Evolutionary conservation across 23 tunicate species (phyloP).

Genomic region (Styela plicata): DNA sequence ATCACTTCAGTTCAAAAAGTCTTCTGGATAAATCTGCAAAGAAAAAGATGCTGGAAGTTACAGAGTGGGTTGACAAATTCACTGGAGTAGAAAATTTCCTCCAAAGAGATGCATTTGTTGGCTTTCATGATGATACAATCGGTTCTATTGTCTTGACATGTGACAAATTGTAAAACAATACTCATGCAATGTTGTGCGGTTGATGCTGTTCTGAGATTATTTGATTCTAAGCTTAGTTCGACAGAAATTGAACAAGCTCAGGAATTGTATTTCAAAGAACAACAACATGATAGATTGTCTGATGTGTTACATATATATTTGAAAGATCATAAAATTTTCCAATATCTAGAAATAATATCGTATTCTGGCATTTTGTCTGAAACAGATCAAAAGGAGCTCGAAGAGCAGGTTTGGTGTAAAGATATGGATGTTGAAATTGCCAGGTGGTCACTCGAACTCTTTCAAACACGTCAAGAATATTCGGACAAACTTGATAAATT

Average conservation of each 20-base stretch:
- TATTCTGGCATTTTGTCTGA: constrained; percentile 56
- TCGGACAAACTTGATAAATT: constrained; percentile 40
- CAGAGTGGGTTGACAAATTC: constrained; percentile 53
- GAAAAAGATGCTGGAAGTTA: constrained; percentile 6
- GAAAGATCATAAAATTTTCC: neutral
- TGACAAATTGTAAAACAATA: constrained; percentile 13
- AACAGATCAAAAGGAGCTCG: constrained; percentile 41
- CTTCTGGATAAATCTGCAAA: constrained; percentile 31
- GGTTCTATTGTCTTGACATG: constrained; percentile 47
- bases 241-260: constrained; percentile 25
- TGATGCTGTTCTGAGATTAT: constrained; percentile 52
- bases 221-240: constrained; percentile 20
- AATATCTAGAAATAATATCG: constrained; percentile 45
- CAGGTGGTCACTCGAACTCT: constrained; percentile 59
- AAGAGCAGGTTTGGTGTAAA: neutral
- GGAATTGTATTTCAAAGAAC: constrained; percentile 34
- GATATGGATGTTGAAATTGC: constrained; percentile 18
- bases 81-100: constrained; percentile 10
- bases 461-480: constrained; percentile 61
- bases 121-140: constrained; percentile 51
- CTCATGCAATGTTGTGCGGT: constrained; percentile 55
- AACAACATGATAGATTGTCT: constrained; percentile 49
- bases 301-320: neutral
- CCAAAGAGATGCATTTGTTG: constrained; percentile 50
- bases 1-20: constrained; percentile 45